Evolutionary conservation across 2,797 vertebrate species (phyloP).

Genomic region (Etheostoma nigrum): DNA sequence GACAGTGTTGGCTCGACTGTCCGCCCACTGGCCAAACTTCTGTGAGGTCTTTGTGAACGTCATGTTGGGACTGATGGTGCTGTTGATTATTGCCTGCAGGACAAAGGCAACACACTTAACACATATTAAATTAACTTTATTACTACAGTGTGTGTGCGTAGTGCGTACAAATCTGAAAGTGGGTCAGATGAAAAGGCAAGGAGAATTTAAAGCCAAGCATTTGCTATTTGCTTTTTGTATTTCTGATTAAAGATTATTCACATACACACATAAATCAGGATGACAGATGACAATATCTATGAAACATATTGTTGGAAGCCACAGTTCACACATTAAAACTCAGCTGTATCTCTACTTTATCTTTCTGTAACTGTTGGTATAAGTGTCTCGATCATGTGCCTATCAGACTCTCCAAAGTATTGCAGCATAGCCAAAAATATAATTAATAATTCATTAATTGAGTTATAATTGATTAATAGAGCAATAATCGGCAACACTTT

Average conservation of each 20-base stretch:
- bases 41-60: slow-evolving; percentile 99
- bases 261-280: not conserved
- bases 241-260: slow-evolving; percentile 9
- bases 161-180: not conserved
- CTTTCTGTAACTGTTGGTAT: not conserved
- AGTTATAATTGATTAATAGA: not conserved
- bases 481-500: not conserved
- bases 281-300: not conserved
- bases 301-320: slow-evolving; percentile 1
- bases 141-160: slow-evolving; percentile 19
- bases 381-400: accelerated
- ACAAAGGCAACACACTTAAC: slow-evolving; percentile 48
- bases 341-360: not conserved
- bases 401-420: not conserved
- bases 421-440: not conserved
- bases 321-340: slow-evolving; percentile 1
- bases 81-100: slow-evolving; percentile 99
- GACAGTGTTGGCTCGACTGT: slow-evolving; percentile 97
- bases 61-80: slow-evolving; percentile 99
- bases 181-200: not conserved
- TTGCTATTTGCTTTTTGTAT: not conserved
- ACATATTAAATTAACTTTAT: slow-evolving; percentile 34
- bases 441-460: too few relatives aligned
- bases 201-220: not conserved
- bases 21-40: slow-evolving; percentile 99